These are phyloP conservation scores for Pycnonotus jocosus DNA, from an alignment of 2,113 vertebrate genomes.

Conservation along the genomic window DNA sequence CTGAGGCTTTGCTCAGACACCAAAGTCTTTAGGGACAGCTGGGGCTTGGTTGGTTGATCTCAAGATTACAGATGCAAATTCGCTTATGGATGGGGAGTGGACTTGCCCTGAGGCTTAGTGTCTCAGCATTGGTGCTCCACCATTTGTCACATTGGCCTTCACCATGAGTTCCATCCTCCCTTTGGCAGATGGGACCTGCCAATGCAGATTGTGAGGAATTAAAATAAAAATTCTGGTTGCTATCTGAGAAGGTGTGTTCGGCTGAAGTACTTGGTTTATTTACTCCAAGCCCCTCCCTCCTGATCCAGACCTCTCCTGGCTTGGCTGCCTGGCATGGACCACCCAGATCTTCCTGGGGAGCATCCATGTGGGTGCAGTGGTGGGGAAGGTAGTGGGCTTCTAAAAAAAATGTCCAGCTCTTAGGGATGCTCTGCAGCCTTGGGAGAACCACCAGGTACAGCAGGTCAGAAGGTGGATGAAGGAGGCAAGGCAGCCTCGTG, in stretches of 20 bases:
- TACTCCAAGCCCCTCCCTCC: background rate
- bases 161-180: background rate
- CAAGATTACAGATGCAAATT: background rate
- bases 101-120: background rate
- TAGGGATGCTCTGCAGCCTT: background rate
- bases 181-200: background rate
- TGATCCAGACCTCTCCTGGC: background rate
- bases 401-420: background rate
- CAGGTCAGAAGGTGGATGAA: background rate
- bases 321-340: background rate
- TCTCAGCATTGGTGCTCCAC: background rate
- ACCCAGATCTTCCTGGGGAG: background rate
- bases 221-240: background rate
- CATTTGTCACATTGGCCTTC: background rate
- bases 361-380: fast-evolving
- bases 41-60: background rate
- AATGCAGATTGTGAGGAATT: background rate
- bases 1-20: background rate
- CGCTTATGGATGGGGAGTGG: background rate
- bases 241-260: background rate
- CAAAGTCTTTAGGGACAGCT: background rate
- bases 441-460: background rate
- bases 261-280: background rate
- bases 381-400: background rate
- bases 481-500: background rate